These are phyloP conservation scores for Sebastes oblongus DNA, from an alignment of 2,797 vertebrate genomes.

Conservation along the genomic window DNA sequence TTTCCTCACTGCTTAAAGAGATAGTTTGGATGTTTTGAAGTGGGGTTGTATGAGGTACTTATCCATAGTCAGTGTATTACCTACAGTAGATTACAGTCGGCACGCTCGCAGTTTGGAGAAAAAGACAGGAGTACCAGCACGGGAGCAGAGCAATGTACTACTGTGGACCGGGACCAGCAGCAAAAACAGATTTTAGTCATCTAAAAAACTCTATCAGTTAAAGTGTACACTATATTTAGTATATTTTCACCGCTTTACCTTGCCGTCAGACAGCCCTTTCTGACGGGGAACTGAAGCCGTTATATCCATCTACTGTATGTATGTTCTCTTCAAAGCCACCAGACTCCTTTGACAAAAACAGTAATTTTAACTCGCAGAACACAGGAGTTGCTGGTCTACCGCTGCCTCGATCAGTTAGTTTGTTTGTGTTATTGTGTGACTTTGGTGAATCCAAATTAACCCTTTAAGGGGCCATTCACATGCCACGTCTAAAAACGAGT, in stretches of 20 bases:
- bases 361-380: not conserved
- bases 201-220: not conserved
- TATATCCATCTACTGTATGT: too few relatives aligned
- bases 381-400: not conserved
- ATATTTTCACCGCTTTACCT: not conserved
- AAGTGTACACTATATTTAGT: not conserved
- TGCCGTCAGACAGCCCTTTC: not conserved
- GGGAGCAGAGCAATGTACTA: not conserved
- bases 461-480: not conserved
- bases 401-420: not conserved
- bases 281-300: not conserved
- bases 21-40: not conserved
- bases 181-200: not conserved
- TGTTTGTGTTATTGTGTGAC: not conserved
- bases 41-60: not conserved
- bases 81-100: not conserved
- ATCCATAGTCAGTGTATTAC: not conserved
- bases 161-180: not conserved
- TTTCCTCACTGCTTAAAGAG: constrained; percentile 7
- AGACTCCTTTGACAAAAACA: not conserved
- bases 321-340: not conserved
- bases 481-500: too few relatives aligned
- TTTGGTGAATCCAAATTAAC: not conserved
- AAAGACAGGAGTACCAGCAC: not conserved
- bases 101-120: not conserved